Evolutionary conservation across 2,888 invertebrate genomes (phyloP), one percentile per base, ranked within the genome.

Genomic region (Athalia cordata): DNA sequence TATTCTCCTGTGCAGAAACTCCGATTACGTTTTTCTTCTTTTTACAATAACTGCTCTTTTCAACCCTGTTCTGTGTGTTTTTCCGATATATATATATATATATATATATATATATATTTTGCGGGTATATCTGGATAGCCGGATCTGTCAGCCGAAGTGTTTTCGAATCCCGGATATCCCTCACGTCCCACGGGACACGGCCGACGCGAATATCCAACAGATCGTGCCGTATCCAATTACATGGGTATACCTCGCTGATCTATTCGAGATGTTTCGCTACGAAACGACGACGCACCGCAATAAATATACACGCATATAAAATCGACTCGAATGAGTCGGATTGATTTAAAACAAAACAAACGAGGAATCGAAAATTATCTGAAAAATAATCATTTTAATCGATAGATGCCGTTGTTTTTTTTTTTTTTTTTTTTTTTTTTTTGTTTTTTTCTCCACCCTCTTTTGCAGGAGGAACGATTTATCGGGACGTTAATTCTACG

Each of bases 141-240:
- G 61, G 49, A 74, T 74, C 74, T 49, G 74, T 61, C 74, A 50
- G 47, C 55, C 61, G 47, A 61, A 61, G 59, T 61, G 74, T 61
- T 74, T 74, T 47, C 74, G 61, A 74, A 74, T 74, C 74, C 74
- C 15, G 74, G 61, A 74, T 52, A 61, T 61, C 59, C 74, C 61
- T 74, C 59, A 61, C 74, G 49, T 61, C 70, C 57, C 55, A 6
- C 11, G 70, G 43, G 70, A 70, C 70, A n/a, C 55, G 70, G 57
- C 55, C 70, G 29, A 29, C 29, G 55, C 55, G 5, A 55, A n/a
- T 55, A 55, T 5, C 55, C 62, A 61, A 49, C 74, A 61, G 74
- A 74, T 74, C 74, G 74, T 74, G 43, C 61, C 74, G 45, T 61
- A 61, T 74, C 74, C 74, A 74, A 74, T 74, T 74, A 74, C 74